phyloP scores from a whole-genome alignment of 2,888 invertebrate genomes.

The Pyrrhia umbra region DNA sequence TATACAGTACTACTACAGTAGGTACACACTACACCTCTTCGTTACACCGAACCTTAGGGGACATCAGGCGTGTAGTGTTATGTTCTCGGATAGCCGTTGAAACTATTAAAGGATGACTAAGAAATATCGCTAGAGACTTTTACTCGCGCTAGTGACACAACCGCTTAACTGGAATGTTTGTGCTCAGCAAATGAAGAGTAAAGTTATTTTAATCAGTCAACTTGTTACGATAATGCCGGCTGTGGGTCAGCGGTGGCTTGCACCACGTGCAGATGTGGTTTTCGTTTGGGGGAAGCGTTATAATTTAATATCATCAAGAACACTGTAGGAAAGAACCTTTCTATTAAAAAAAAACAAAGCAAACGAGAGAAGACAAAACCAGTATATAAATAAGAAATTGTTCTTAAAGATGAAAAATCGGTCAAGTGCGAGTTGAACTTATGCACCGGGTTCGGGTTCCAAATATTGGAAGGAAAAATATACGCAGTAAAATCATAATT shows the following conservation, averaged over 20 bases:
- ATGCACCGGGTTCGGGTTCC: no score
- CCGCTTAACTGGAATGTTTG: neutral
- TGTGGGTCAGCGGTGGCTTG: constrained; percentile 14
- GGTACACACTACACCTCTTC: neutral
- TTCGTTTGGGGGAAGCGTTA: constrained; percentile 7
- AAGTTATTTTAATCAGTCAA: constrained; percentile 6
- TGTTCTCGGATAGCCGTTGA: neutral
- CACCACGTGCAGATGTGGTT: constrained; percentile 43
- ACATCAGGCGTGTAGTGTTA: neutral
- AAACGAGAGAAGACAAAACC: neutral
- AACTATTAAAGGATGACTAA: neutral
- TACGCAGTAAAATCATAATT: no score
- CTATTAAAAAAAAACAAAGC: no score
- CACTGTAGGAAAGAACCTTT: no score
- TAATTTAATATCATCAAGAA: neutral
- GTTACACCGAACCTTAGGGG: no score
- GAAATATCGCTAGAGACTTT: neutral
- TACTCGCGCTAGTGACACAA: neutral
- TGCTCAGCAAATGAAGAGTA: neutral
- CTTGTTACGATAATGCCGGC: constrained; percentile 5
- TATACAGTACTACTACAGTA: no score
- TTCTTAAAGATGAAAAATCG: neutral
- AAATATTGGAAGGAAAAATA: no score
- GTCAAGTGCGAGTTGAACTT: no score
- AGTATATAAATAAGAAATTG: constrained; percentile 1